These are phyloP conservation scores for Gymnothorax reevesii DNA, from an alignment of 2,797 vertebrate species.

Conservation along the genomic window DNA sequence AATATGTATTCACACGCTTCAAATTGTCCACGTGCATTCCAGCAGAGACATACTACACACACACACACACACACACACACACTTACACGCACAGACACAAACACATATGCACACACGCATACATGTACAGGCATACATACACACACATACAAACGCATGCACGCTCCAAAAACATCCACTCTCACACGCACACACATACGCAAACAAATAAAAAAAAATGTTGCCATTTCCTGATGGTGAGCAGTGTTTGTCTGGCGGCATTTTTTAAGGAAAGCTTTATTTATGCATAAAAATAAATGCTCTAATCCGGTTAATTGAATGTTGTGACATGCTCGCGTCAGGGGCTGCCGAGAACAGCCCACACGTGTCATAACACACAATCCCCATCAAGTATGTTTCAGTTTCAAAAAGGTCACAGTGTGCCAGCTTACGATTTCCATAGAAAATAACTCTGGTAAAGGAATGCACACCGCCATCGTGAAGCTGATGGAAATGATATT, in stretches of 20 bases:
- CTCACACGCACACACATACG: not conserved
- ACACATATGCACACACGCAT: not conserved
- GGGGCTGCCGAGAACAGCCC: conserved; percentile 24
- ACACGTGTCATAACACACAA: conserved; percentile 28
- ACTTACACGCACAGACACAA: not conserved
- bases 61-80: not conserved
- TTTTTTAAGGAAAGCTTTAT: conserved; percentile 23
- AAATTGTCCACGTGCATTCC: not conserved
- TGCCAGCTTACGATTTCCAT: conserved; percentile 4
- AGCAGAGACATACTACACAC: not conserved
- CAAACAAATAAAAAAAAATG: not conserved
- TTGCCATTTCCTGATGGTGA: not conserved
- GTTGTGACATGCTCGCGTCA: conserved; percentile 34
- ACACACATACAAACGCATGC: not conserved
- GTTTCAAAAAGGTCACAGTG: conserved; percentile 26
- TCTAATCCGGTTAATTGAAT: conserved; percentile 25
- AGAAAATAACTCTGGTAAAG: conserved; percentile 10
- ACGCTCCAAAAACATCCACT: not conserved
- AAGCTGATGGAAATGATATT: conserved; percentile 20
- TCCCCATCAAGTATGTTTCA: conserved; percentile 31
- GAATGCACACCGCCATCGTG: conserved; percentile 6
- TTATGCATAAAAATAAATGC: conserved; percentile 28
- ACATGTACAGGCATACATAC: not conserved
- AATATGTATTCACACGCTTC: not conserved
- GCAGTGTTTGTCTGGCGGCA: conserved; percentile 7